Base-by-base conservation (phyloP, 1,140 invertebrate species). In the Leptinotarsa defecta region DNA sequence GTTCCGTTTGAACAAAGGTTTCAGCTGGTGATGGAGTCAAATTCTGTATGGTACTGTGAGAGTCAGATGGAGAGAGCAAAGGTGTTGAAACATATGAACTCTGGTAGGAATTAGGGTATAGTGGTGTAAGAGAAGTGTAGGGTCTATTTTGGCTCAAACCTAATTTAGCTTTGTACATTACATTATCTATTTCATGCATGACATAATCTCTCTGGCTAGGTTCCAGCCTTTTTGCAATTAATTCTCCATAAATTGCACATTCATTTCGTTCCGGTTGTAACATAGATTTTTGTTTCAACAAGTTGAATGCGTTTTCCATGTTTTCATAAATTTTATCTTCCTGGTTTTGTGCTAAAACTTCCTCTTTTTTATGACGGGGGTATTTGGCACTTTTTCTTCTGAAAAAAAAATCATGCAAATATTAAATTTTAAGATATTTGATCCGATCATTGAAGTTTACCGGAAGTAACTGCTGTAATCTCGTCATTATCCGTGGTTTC, bases 111-210 rank as follows among this genome's bases (percentile, higher is more conserved):
- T 67, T 67, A 24, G 61, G 48, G 63, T 27, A 22, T 19, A 64
- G 49, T 34, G 27, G 34, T 68, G 27, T 68, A 24, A 68, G 20
- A 49, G 71, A 15, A 34, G 70, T 65, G 64, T 65, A 34, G 27
- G 3, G 64, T 67, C 68, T 43, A 73, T 19, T 24, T 24, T 43
- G n/a, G 67, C 20, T 17, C 8, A 52, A 27, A 64, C 72, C 49
- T 62, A 75, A 77, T 77, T 75, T 77, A 43, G 74, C 68, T 34
- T 34, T 34, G 27, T 34, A 34, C 27, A 34, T 34, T 34, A 34
- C 27, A 34, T 57, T 43, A 24, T 17, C 24, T 65, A 57, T 52
- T 52, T 52, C 49, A 15, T 52, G 49, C n/a, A 52, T 52, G 49
- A 52, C 49, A 52, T 52, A 52, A 17, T 52, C 49, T 52, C 13